phyloP scores from a whole-genome alignment of 2,797 vertebrate species.

The Rhinogobio ventralis region DNA sequence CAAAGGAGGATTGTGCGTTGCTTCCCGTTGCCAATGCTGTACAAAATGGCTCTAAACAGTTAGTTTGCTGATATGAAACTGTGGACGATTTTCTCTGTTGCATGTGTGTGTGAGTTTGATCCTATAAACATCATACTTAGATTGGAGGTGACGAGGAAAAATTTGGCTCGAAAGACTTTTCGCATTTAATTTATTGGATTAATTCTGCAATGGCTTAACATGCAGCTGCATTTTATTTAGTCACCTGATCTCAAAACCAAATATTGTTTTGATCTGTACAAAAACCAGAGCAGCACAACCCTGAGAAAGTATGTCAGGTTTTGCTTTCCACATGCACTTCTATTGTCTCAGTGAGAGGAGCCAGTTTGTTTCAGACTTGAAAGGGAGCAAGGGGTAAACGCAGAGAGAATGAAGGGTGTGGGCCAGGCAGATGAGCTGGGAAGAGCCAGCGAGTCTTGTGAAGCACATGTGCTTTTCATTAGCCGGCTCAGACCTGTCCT shows the following conservation, averaged over 20 bases:
- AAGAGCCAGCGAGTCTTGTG: slow-evolving; percentile 66
- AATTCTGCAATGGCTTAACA: slow-evolving; percentile 7
- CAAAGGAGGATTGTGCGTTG: slow-evolving; percentile 60
- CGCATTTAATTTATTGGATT: slow-evolving; percentile 23
- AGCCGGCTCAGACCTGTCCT: slow-evolving; percentile 70
- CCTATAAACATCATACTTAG: slow-evolving; percentile 23
- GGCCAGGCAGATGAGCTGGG: slow-evolving; percentile 69
- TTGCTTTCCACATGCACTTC: slow-evolving; percentile 12
- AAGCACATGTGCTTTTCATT: slow-evolving; percentile 77
- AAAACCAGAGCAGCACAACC: slow-evolving; percentile 23
- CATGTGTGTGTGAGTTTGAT: slow-evolving; percentile 42
- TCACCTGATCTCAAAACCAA: slow-evolving; percentile 2
- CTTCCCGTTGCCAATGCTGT: slow-evolving; percentile 50
- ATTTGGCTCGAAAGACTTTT: background rate
- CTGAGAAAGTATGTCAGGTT: slow-evolving; percentile 19
- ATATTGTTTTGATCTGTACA: slow-evolving; percentile 20
- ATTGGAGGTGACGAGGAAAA: background rate
- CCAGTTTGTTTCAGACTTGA: slow-evolving; percentile 44
- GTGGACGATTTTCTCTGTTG: slow-evolving; percentile 32
- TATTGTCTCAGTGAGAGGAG: slow-evolving; percentile 18
- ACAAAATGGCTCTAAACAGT: slow-evolving; percentile 53
- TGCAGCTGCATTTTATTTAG: slow-evolving; percentile 45
- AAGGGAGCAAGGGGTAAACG: slow-evolving; percentile 48
- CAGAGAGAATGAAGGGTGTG: slow-evolving; percentile 67
- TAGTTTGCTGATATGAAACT: slow-evolving; percentile 46